These are phyloP conservation scores for Schlechtendalia chinensis DNA, from an alignment of 1,140 invertebrate genomes.

Conservation along the genomic window DNA sequence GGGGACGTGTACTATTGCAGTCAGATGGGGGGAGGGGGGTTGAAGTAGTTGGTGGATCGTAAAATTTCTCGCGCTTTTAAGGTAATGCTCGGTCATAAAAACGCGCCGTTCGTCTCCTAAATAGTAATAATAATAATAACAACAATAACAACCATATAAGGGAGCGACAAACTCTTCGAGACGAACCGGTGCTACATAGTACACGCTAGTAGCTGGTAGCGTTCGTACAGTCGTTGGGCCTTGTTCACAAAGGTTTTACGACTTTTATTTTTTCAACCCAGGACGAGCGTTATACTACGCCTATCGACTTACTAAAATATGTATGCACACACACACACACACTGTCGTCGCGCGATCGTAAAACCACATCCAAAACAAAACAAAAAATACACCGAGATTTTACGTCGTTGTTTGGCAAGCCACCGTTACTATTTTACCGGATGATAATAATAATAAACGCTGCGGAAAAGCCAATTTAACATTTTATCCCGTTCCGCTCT, in stretches of 20 bases:
- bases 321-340: background rate
- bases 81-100: constrained; percentile 37
- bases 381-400: constrained; percentile 29
- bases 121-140: constrained; percentile 19
- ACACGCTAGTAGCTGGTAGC: too few species aligned
- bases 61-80: constrained; percentile 39
- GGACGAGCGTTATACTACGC: background rate
- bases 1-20: background rate
- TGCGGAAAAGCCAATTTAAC: background rate
- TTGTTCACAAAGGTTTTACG: constrained; percentile 43
- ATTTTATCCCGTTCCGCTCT: background rate
- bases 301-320: background rate
- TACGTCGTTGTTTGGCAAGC: constrained; percentile 16
- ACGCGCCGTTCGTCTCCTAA: constrained; percentile 5
- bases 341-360: background rate
- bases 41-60: constrained; percentile 30
- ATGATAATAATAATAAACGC: constrained; percentile 21
- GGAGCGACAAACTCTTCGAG: constrained; percentile 3
- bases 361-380: constrained; percentile 14
- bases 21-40: too few species aligned
- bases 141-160: constrained; percentile 12
- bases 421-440: background rate
- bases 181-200: background rate
- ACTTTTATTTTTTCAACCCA: constrained; percentile 31
- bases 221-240: background rate